phyloP scores from a whole-genome alignment of 2,113 vertebrate species.

The Gracilinanus agilis region DNA sequence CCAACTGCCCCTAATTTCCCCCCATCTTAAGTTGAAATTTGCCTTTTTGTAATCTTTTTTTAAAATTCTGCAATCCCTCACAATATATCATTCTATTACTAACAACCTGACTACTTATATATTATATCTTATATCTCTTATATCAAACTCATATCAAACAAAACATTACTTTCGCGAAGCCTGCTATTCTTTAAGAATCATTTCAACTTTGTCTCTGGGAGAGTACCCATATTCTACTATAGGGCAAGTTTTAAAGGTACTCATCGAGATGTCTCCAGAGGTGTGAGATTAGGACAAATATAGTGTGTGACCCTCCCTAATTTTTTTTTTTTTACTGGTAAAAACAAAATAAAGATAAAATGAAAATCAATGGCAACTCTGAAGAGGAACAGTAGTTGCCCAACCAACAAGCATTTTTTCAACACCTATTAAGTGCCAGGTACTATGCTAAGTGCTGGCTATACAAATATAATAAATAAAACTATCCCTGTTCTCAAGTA shows the following conservation, averaged over 20 bases:
- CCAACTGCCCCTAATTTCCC: too few relatives aligned
- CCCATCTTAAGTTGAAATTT: background rate
- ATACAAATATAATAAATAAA: background rate
- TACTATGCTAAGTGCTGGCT: background rate
- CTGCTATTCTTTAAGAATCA: background rate
- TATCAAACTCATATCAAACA: background rate
- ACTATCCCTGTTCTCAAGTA: background rate
- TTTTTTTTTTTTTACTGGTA: background rate
- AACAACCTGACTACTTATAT: background rate
- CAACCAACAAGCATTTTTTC: background rate
- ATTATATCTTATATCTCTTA: too few relatives aligned
- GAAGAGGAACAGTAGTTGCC: background rate
- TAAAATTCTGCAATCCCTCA: background rate
- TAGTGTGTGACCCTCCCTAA: background rate
- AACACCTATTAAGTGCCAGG: too few relatives aligned
- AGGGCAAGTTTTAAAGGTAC: background rate
- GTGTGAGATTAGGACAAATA: background rate
- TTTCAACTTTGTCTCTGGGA: background rate
- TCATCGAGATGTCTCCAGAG: background rate
- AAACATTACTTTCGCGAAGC: background rate
- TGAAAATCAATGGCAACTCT: background rate
- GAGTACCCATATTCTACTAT: background rate
- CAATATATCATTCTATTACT: background rate
- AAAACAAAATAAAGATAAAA: background rate
- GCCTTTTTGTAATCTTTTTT: background rate